Percentiles rank a stretch among this genome's conserved stretches.
Conservation (phyloP, 2,888 invertebrate species). For the Apamea epomidion region DNA sequence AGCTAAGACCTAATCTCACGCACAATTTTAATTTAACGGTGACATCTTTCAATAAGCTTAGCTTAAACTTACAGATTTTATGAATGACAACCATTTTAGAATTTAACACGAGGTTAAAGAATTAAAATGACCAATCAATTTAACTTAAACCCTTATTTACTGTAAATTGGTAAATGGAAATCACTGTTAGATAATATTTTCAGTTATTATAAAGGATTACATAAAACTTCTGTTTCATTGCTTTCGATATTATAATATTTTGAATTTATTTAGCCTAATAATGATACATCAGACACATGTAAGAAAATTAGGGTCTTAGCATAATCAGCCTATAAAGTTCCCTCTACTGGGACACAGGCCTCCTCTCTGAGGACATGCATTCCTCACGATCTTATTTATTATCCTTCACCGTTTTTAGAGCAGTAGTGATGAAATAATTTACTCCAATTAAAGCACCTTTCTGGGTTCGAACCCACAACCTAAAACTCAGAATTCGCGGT, state of each 20-base stretch:
- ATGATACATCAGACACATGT: neutral
- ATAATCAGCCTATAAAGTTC: neutral
- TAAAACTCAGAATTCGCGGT: neutral
- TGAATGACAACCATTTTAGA: neutral
- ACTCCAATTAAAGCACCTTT: neutral
- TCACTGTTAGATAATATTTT: conserved; percentile 2
- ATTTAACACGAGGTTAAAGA: neutral
- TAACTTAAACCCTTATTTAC: conserved; percentile 28
- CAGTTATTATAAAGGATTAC: conserved; percentile 20
- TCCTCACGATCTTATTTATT: neutral
- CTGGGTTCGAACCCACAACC: neutral
- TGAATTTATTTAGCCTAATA: conserved; percentile 3
- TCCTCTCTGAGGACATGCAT: neutral
- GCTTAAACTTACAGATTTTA: conserved; percentile 18
- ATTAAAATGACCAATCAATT: neutral
- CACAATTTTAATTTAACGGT: conserved; percentile 1
- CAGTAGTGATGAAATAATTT: neutral
- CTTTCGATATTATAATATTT: conserved; percentile 3
- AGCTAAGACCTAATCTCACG: neutral
- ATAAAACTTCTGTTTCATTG: conserved; percentile 16
- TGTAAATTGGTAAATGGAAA: conserved; percentile 7
- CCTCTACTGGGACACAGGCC: neutral
- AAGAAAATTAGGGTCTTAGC: neutral
- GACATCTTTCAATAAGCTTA: conserved; percentile 2
- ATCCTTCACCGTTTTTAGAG: neutral